Base-by-base conservation (phyloP, 1,140 invertebrate species). In the Patella vulgata region DNA sequence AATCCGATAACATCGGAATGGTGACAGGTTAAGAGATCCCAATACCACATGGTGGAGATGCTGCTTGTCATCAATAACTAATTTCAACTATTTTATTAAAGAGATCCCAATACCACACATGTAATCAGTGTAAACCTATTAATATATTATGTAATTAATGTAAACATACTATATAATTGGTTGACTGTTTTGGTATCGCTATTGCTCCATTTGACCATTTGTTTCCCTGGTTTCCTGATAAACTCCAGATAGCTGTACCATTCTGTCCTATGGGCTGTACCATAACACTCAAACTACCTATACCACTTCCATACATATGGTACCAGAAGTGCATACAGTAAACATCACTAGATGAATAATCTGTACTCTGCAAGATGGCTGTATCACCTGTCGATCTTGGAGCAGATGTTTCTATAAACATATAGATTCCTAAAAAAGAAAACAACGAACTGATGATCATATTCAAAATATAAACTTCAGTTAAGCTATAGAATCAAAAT, bases 241-340 rank as follows among this genome's bases (percentile, higher is more conserved):
- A 39, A 30, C 63, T 62, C 66, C 67, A 79, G 19, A 77, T 59
- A 23, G 70, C 61, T 11, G 30, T 52, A 4, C 64, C 61, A 27
- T 62, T 31, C 21, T 36, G 14, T 48, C 57, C 12, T 63, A 55
- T 46, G 5, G 21, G 25, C 25, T 42, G n/a, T 12, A 73, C 9
- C 47, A 74, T 78, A 3, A 81, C 69, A 50, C 77, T 78, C 4
- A 82, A 73, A 12, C 70, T 73, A 39, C 71, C 74, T 28, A 82
- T 66, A 61, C 77, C 67, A n/a, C 66, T 56, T 28, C 92, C 92
- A 75, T 87, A 92, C 92, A 93, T 93, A 73, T 93, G 91, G 72
- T 86, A 90, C 86, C 88, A 93, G 78, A 93, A 92, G 4, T 62
- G 61, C 14, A 83, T 62, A 64, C 80, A 82, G 25, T 60, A 65